phyloP scores from a whole-genome alignment of 2,113 vertebrate species.

The Nestor notabilis region DNA sequence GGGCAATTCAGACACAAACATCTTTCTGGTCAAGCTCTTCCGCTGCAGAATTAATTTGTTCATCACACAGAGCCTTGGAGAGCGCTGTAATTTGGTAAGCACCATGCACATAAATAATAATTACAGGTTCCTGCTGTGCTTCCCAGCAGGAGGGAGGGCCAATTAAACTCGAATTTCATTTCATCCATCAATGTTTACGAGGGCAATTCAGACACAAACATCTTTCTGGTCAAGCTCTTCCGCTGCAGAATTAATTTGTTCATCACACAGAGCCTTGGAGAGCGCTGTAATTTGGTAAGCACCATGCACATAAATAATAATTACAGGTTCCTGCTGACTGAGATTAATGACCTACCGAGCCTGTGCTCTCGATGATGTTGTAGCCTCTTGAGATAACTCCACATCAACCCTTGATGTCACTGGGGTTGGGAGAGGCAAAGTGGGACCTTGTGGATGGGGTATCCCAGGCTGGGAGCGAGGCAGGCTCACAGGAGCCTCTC shows the following conservation, averaged over 20 bases:
- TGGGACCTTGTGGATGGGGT: accelerated
- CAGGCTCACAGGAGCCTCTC: not conserved
- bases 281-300: slow-evolving; percentile 34
- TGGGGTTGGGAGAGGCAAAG: not conserved
- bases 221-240: slow-evolving; percentile 46
- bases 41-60: slow-evolving; percentile 27
- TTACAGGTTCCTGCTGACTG: slow-evolving; percentile 19
- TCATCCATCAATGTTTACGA: slow-evolving; percentile 22
- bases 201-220: slow-evolving; percentile 27
- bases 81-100: slow-evolving; percentile 34
- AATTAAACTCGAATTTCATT: not conserved
- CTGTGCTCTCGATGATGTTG: not conserved
- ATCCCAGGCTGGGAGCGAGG: not conserved
- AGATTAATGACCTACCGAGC: slow-evolving; percentile 27
- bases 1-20: slow-evolving; percentile 27
- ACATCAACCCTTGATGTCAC: not conserved
- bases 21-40: slow-evolving; percentile 46
- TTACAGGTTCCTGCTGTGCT: not conserved
- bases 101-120: slow-evolving; percentile 40
- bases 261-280: not conserved
- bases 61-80: not conserved
- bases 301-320: slow-evolving; percentile 40
- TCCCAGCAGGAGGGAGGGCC: not conserved
- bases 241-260: slow-evolving; percentile 27
- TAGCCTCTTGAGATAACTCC: not conserved